phyloP scores from a whole-genome alignment of 2,113 vertebrate genomes.

The Pseudonaja textilis region DNA sequence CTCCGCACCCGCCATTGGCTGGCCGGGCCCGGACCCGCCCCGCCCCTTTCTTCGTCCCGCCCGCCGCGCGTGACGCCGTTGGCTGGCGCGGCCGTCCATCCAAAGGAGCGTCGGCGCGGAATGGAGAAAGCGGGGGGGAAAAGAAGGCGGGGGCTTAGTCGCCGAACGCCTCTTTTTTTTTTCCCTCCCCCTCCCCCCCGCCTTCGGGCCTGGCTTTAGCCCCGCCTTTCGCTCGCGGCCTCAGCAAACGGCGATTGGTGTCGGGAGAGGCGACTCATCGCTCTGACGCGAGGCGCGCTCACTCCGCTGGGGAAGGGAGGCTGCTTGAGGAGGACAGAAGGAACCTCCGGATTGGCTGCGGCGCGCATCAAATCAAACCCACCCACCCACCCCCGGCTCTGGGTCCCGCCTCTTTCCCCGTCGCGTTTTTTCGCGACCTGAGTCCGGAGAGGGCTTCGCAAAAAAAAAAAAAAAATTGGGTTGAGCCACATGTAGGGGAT shows the following conservation, averaged over 20 bases:
- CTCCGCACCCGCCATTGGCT: constrained; percentile 39
- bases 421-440: not conserved
- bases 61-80: not conserved
- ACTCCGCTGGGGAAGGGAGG: not conserved
- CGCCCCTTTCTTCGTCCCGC: not conserved
- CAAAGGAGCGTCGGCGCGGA: not conserved
- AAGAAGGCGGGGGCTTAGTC: not conserved
- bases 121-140: not conserved
- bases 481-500: not conserved
- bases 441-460: not conserved
- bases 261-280: not conserved
- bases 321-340: not conserved
- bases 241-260: constrained; percentile 19
- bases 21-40: not conserved
- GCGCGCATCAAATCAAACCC: rapidly evolving
- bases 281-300: not conserved
- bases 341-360: rapidly evolving
- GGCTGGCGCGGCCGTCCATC: not conserved
- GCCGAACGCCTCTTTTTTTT: too few species aligned
- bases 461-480: not conserved
- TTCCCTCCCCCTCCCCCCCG: not conserved
- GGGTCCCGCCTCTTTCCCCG: constrained; percentile 48
- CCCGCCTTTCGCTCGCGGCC: not conserved
- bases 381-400: not conserved
- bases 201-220: not conserved